Evolutionary conservation across 2,797 vertebrate genomes (phyloP).

Genomic region (Megalops cyprinoides): DNA sequence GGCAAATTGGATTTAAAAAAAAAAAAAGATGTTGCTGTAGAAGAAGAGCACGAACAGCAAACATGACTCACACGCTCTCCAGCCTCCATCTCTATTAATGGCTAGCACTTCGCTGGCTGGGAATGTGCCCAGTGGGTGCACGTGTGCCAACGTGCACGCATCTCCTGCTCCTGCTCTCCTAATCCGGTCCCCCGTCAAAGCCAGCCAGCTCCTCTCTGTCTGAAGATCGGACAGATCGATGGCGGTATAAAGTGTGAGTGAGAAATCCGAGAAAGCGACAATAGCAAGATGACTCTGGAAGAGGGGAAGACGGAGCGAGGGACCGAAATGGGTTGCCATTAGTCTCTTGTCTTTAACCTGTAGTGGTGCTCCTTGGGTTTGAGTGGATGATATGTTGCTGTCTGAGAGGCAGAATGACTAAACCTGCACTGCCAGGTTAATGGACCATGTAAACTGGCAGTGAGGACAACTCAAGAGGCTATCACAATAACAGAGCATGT

Average conservation of each 20-base stretch:
- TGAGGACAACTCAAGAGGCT: no score
- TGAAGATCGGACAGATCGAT: not conserved
- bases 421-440: no score
- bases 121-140: not conserved
- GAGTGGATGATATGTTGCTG: no score
- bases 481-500: no score
- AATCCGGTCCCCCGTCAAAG: not conserved
- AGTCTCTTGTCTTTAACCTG: no score
- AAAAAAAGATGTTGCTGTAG: not conserved
- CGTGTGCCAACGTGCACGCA: not conserved
- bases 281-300: no score
- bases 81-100: constrained; percentile 1
- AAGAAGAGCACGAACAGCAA: not conserved
- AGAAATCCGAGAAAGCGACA: not conserved
- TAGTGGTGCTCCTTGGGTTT: no score
- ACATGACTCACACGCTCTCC: not conserved
- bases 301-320: no score
- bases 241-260: not conserved
- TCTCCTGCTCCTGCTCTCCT: not conserved
- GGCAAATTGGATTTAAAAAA: no score
- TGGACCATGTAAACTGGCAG: no score
- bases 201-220: not conserved
- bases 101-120: not conserved
- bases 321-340: no score
- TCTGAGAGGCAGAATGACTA: no score